Evolutionary conservation across 2,113 vertebrate species (phyloP).

Genomic region (Edolisoma coerulescens): DNA sequence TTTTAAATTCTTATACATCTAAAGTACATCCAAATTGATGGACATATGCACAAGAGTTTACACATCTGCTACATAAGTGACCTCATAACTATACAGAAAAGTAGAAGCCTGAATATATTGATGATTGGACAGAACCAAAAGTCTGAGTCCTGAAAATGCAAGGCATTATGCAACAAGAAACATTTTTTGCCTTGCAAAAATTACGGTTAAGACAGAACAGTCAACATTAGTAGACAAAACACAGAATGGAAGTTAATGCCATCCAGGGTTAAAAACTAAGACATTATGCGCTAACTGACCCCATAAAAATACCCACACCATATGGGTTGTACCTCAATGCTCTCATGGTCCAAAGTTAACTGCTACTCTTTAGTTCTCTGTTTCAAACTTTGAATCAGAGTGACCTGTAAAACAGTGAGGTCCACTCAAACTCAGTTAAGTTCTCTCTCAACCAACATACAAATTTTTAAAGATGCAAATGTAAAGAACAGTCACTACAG

Average conservation of each 20-base stretch:
- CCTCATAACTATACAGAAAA: not conserved
- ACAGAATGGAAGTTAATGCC: not conserved
- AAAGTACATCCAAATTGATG: not conserved
- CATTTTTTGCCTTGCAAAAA: not conserved
- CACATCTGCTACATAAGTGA: not conserved
- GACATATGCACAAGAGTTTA: not conserved
- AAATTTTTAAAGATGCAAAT: not conserved
- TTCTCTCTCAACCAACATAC: not conserved
- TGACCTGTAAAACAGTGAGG: not conserved
- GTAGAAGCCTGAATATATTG: not conserved
- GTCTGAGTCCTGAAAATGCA: not conserved
- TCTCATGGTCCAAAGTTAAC: not conserved
- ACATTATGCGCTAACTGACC: not conserved
- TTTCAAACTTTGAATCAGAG: not conserved
- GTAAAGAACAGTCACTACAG: not conserved
- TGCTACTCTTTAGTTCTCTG: not conserved
- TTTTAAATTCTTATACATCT: not conserved
- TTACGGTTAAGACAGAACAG: not conserved
- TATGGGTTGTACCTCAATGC: not conserved
- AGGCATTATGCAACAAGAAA: not conserved
- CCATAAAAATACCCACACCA: not conserved
- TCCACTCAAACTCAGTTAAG: not conserved
- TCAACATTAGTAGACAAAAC: not conserved
- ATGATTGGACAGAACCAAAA: not conserved
- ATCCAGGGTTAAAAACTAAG: not conserved